These are phyloP conservation scores for Tetraneura akinire DNA, from an alignment of 1,140 invertebrate species.

Conservation along the genomic window DNA sequence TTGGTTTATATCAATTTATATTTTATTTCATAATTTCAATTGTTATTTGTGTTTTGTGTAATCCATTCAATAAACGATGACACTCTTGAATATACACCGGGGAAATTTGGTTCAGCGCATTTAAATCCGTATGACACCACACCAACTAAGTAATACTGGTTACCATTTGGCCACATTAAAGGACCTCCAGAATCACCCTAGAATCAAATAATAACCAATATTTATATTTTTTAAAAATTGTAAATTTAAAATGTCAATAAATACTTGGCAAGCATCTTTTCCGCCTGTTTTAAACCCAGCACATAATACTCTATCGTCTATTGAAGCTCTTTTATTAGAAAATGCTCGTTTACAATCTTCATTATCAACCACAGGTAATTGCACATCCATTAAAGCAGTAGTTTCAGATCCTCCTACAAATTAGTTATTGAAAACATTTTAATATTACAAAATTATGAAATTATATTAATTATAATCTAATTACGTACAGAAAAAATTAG, in stretches of 20 bases:
- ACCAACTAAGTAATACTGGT: constrained; percentile 67
- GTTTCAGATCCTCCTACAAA: constrained; percentile 72
- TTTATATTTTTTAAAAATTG: background rate
- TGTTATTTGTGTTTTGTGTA: constrained; percentile 30
- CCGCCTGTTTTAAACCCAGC: constrained; percentile 72
- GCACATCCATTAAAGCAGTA: constrained; percentile 67
- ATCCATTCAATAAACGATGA: constrained; percentile 68
- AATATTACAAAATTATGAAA: no score
- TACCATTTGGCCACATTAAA: constrained; percentile 65
- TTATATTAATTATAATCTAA: no score
- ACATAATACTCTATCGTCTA: constrained; percentile 70
- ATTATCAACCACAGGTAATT: constrained; percentile 71
- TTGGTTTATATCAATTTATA: no score
- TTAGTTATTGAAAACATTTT: background rate
- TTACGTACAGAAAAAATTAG: no score
- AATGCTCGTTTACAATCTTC: constrained; percentile 67
- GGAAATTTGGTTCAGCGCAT: constrained; percentile 72
- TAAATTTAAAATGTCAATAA: background rate
- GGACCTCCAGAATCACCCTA: constrained; percentile 83
- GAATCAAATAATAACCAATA: constrained; percentile 53
- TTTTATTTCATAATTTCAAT: no score
- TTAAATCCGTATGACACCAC: constrained; percentile 73
- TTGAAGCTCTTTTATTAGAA: constrained; percentile 63
- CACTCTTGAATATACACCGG: constrained; percentile 79
- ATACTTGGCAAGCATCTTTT: constrained; percentile 78